These are phyloP conservation scores for Drosophila mayaguana DNA, from an alignment of 2,888 invertebrate species.

Conservation along the genomic window DNA sequence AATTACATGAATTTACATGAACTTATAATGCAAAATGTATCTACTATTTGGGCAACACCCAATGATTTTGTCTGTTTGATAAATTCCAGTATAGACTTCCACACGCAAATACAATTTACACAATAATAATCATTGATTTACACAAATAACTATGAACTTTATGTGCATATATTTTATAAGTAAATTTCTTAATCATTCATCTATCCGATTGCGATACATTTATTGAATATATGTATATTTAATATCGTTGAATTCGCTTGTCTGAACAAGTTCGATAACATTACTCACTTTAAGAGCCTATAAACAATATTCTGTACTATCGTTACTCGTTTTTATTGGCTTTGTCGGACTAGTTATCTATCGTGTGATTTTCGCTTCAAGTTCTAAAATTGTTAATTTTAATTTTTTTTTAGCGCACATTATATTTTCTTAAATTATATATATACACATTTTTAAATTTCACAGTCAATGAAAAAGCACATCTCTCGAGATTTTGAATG, in stretches of 20 bases:
- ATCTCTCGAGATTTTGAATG: no score
- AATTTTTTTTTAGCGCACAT: no score
- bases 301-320: neutral
- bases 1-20: conserved; percentile 57
- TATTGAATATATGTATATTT: conserved; percentile 19
- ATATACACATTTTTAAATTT: no score
- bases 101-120: conserved; percentile 16
- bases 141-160: conserved; percentile 14
- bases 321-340: neutral
- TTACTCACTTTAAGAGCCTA: neutral
- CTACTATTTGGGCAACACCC: conserved; percentile 54
- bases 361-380: no score
- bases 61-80: conserved; percentile 30
- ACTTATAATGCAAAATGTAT: conserved; percentile 52
- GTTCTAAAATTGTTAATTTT: no score
- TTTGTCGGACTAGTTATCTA: neutral
- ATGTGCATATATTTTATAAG: conserved; percentile 30
- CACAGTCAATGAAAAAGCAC: no score
- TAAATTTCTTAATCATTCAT: conserved; percentile 48
- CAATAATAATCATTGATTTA: conserved; percentile 38
- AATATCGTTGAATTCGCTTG: neutral
- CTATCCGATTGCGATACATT: conserved; percentile 50
- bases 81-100: conserved; percentile 26
- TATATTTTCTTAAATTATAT: no score
- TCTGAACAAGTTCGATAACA: conserved; percentile 10